Evolutionary conservation across 92 coral and sea anemone species (phyloP), one percentile per base, ranked within the genome.

Genomic region (Diadumene lineata): DNA sequence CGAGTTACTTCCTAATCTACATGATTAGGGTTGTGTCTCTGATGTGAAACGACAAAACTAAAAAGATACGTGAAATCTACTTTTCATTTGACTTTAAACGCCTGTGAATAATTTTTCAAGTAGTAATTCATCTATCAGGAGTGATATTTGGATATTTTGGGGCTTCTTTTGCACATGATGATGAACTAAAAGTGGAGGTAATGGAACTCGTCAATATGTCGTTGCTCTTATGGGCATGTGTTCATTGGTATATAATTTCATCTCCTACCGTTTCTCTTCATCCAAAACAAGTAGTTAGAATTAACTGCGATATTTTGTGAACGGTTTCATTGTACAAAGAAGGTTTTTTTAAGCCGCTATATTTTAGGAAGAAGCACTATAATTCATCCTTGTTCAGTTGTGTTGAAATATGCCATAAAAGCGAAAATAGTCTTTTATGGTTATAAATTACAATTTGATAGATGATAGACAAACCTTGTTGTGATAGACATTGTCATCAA

Each of bases 21-120:
- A 60, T n/a, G n/a, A n/a, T 74, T 74, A 46, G 79, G 79, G 79
- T 63, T 74, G 79, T 74, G 79, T 74, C 79, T 74, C 60, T 24
- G 43, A 27, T 28, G 66, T 44, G 34, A 56, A n/a, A 19, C 34
- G 65, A 28, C 50, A 70, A 44, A 2, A 25, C 60, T 21, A 6
- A 43, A 73, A 31, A 43, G 56, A 48, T 34, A 32, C 6, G 17
- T n/a, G n/a, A 25, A 63, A 74, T 60, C 31, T 23, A 60, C 44
- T 63, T 26, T 7, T 43, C 21, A 74, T 24, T 60, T n/a, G 61
- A 34, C 44, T 50, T 56, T 33, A 21, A 28, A 58, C 65, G 23
- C 16, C 58, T 58, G 22, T 23, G 17, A 25, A 56, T 34, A 60
- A 55, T 51, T 53, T 34, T 15, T 56, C 1, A 24, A 29, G 43